Percentiles rank a stretch among this genome's conserved stretches.
Evolutionary conservation across 2,888 invertebrate species (phyloP).

Genomic region (Apamea crenata): DNA sequence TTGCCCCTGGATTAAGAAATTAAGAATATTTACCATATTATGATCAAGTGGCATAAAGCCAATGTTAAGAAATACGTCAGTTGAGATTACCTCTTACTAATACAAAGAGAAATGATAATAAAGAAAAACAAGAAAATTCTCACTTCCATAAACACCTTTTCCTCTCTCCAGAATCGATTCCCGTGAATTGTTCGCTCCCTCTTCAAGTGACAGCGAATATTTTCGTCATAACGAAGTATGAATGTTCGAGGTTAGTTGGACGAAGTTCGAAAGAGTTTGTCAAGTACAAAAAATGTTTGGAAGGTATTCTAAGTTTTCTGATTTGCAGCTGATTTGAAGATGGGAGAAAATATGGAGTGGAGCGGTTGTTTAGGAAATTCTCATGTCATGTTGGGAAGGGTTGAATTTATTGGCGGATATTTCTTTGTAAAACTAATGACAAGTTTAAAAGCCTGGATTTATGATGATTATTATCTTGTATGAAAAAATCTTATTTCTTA

Average conservation of each 20-base stretch:
- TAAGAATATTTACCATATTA: too few relatives aligned
- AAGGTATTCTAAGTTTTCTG: conserved; percentile 64
- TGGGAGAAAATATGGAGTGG: conserved; percentile 35
- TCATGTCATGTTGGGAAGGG: conserved; percentile 28
- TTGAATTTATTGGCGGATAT: conserved; percentile 14
- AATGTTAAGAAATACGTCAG: background rate
- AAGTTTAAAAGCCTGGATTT: background rate
- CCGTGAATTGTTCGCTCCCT: conserved; percentile 42
- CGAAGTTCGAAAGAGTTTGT: conserved; percentile 59
- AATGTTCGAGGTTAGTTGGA: conserved; percentile 62
- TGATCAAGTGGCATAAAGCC: too few relatives aligned
- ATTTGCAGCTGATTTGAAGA: conserved; percentile 56
- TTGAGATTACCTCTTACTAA: background rate
- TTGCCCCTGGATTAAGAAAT: background rate
- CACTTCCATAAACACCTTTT: conserved; percentile 15
- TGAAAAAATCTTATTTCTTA: background rate
- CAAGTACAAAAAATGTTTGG: conserved; percentile 62
- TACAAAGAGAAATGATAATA: background rate
- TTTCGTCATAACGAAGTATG: conserved; percentile 67
- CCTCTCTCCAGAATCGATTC: conserved; percentile 55
- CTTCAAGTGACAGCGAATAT: conserved; percentile 64
- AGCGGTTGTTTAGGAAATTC: conserved; percentile 28
- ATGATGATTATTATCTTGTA: background rate
- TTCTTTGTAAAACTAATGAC: background rate
- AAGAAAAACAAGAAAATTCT: conserved; percentile 13